A percentile compares a stretch with the other conserved stretches of the same genome.
Conservation (phyloP, 2,113 vertebrate genomes). For the Pithys albifrons region DNA sequence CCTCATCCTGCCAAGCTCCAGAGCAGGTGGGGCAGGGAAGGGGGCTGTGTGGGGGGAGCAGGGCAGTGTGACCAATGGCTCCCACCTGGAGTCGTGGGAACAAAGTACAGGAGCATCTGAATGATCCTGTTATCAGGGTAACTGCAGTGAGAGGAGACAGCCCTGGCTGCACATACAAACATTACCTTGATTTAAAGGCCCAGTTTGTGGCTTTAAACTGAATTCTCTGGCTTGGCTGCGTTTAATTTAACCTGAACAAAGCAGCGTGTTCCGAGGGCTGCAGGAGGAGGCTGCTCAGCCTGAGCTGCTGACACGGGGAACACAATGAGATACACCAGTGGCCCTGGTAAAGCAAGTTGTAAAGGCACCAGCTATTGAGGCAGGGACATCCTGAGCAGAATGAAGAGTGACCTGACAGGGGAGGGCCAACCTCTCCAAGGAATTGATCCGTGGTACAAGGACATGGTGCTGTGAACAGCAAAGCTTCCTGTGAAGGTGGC, state of each 20-base stretch:
- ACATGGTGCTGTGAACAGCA: not conserved
- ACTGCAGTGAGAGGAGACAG: not conserved
- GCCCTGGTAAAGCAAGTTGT: not conserved
- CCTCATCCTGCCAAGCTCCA: not conserved
- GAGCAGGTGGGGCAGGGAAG: not conserved
- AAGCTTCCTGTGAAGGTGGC: not conserved
- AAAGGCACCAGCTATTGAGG: not conserved
- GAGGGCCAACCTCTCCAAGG: not conserved
- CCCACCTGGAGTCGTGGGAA: not conserved
- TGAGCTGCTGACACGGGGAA: not conserved
- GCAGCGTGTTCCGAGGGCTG: not conserved
- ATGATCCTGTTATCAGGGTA: slow-evolving; percentile 38
- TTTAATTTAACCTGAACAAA: not conserved
- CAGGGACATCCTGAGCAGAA: not conserved
- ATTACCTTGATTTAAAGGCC: slow-evolving; percentile 50
- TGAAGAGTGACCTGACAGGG: not conserved
- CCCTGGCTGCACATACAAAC: not conserved
- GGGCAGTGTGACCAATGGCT: not conserved
- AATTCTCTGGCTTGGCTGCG: not conserved
- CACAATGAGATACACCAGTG: not conserved
- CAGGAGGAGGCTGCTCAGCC: not conserved
- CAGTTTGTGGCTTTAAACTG: not conserved
- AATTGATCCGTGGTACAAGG: not conserved
- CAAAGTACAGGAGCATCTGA: not conserved
- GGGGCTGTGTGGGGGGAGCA: not conserved